phyloP scores from a whole-genome alignment of 2,888 invertebrate species.

The Biston betularia region DNA sequence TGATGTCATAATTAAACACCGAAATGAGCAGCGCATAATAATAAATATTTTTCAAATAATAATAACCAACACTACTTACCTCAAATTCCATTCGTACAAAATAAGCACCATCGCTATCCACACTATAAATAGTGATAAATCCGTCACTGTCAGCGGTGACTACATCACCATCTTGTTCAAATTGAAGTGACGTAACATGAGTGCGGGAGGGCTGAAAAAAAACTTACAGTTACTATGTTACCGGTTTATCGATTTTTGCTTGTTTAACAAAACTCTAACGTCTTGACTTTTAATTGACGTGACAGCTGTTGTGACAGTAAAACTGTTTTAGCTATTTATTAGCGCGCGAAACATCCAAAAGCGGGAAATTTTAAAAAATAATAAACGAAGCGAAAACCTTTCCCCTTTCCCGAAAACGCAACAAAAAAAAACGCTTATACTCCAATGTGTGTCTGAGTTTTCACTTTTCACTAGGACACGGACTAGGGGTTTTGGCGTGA shows the following conservation, averaged over 20 bases:
- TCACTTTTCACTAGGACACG: no score
- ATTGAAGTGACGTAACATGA: constrained; percentile 94
- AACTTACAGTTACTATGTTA: not conserved
- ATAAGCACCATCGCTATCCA: constrained; percentile 95
- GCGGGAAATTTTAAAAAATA: no score
- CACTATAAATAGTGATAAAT: constrained; percentile 95
- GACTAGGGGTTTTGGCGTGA: no score
- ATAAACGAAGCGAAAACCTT: no score
- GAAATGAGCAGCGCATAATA: no score
- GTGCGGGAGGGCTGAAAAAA: constrained; percentile 90
- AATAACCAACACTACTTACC: constrained; percentile 64
- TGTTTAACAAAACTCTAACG: not conserved
- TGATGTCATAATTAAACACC: no score
- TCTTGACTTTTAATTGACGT: not conserved
- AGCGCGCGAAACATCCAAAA: not conserved
- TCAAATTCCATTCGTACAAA: constrained; percentile 96
- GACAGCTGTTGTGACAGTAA: not conserved
- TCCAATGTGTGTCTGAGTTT: no score
- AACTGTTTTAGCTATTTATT: not conserved
- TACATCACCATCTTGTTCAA: constrained; percentile 96
- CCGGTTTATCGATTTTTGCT: constrained; percentile 35
- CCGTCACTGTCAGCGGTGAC: constrained; percentile 97
- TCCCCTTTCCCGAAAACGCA: no score
- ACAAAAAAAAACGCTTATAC: no score
- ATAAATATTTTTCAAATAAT: no score